These are phyloP conservation scores for Sciaenops ocellatus DNA, from an alignment of 2,797 vertebrate species.

Conservation along the genomic window DNA sequence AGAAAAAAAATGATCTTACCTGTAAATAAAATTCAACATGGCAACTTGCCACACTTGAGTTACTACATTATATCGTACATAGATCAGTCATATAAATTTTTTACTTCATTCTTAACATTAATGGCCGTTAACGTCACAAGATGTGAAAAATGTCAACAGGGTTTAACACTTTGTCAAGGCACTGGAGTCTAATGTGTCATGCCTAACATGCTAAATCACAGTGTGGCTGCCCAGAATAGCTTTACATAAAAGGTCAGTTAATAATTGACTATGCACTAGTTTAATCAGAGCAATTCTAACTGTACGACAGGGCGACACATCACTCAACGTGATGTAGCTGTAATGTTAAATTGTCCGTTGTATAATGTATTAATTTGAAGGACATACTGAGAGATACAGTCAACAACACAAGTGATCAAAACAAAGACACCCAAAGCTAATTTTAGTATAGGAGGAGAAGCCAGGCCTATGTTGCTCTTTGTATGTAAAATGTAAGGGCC, in stretches of 20 bases:
- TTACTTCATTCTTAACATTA: constrained; percentile 19
- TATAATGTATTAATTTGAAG: constrained; percentile 3
- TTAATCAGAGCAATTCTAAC: constrained; percentile 38
- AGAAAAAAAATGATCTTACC: no score
- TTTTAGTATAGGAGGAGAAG: neutral
- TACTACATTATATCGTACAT: neutral
- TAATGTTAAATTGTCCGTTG: neutral
- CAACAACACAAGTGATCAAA: neutral
- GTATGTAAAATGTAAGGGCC: constrained; percentile 2
- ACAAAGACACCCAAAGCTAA: neutral
- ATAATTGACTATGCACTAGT: constrained; percentile 43
- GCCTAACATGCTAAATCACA: constrained; percentile 25
- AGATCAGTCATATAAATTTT: constrained; percentile 11
- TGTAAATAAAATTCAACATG: neutral
- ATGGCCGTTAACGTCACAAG: constrained; percentile 10
- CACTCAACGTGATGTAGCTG: constrained; percentile 23
- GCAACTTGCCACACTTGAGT: neutral
- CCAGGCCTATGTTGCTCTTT: neutral
- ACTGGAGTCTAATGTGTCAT: constrained; percentile 4
- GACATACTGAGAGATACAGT: neutral
- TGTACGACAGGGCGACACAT: neutral
- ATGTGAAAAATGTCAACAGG: constrained; percentile 21
- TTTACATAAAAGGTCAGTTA: constrained; percentile 65
- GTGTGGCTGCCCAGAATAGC: constrained; percentile 24
- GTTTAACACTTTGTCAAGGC: constrained; percentile 15